Evolutionary conservation across 2,797 vertebrate species (phyloP), one percentile per base, ranked within the genome.

Genomic region (Macroramphosus scolopax): DNA sequence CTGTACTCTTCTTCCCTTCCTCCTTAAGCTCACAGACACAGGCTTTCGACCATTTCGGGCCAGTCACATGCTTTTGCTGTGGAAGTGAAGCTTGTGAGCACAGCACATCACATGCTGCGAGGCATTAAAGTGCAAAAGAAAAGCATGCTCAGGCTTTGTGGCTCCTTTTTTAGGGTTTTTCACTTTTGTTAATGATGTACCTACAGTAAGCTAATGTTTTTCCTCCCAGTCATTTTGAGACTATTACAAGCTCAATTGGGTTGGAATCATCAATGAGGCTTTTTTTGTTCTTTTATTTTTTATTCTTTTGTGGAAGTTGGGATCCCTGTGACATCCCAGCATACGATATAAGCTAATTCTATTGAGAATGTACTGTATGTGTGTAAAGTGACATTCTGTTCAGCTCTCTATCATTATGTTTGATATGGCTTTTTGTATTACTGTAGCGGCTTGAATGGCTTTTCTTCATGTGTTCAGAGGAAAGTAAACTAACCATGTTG

Each of bases 351-450:
- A 87, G 85, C 82, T 87, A 86, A 84, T 83, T 77, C 70, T 78
- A 59, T 77, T 81, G 62, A 82, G 81, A 86, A 87, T 87, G 84
- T 87, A 87, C 82, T 88, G 83, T 87, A 83, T 81, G 83, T 82
- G 73, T 88, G 78, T 81, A 78, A 84, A 80, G 72, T 81, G 73
- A 83, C 83, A 83, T 78, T 83, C 78, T 85, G 71, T 78, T 77
- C 51, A 72, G 72, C 67, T 81, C 43, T 78, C 61, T 81, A 72
- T 85, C 69, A 77, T 77, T 80, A 71, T 51, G 51, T 77, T 73
- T 77, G 54, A 70, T 68, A 70, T 77, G 54, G 73, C 72, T 80
- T 78, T 81, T 85, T 82, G 79, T 82, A 77, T 72, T 61, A 72
- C 75, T 78, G 55, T 77, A 77, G 80, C 78, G 48, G 79, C 77